Base-by-base conservation (phyloP, 2,888 invertebrate genomes). In the Phortica magna region DNA sequence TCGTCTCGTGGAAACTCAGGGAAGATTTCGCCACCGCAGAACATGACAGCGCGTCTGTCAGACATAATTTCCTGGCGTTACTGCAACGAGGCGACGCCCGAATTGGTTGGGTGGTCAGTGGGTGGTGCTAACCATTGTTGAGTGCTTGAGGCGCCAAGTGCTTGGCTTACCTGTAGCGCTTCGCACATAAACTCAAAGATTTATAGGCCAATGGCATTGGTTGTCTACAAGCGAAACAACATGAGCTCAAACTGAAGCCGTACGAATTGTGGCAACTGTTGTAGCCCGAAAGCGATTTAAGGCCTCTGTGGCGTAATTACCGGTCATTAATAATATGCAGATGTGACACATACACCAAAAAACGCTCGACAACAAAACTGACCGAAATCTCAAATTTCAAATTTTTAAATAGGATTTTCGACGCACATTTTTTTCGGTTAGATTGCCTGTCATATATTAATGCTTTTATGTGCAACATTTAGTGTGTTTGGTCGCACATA, bases 311-410 rank as follows among this genome's bases (percentile, higher is more conserved):
- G 22, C 41, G 87, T 83, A 85, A 85, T 85, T 85, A 85, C 85
- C 87, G 85, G 87, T 80, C 85, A 85, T 85, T 85, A 85, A 85
- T 87, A 85, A 85, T 87, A 85, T 85, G 85, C 85, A 85, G 85
- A 85, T 85, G 85, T 79, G 83, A 78, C 81, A 68, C 59, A 12
- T n/a, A 31, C 14, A 14, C 10, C 39, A 39, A 10, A 59, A 57
- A 59, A 59, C 4, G 14, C 39, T n/a, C 14, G 7, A 59, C 59
- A 65, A 5, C 17, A 14, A 39, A 39, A 39, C 31, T 65, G 65
- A 65, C 65, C 65, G 14, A 65, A 65, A 65, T 48, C 83, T 80
- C 79, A 65, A 71, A 78, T 80, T 83, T 81, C 80, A 85, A 19
- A 12, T 61, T 22, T 61, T 61, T 61, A 12, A 48, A 48, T 48